Evolutionary conservation across 2,888 invertebrate species (phyloP), one percentile per base, ranked within the genome.

Genomic region (Mylabris sibirica): DNA sequence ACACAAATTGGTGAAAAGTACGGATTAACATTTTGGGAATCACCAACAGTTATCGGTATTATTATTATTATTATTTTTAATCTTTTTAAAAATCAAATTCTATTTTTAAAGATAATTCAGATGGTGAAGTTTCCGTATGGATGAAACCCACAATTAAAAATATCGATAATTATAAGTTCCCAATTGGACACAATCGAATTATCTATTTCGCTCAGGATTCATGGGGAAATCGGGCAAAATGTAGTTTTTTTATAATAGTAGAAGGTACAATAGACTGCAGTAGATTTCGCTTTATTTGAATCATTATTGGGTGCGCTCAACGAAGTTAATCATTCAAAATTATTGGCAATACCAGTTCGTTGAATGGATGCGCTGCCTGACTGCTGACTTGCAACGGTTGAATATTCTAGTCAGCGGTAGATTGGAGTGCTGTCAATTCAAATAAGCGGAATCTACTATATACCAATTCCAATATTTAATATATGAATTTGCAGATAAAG

Each of bases 181-280:
- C 87, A 70, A 88, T 91, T 72, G 91, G 91, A 0, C 79, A 80
- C 24, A 89, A 89, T 4, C 81, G 81, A 12, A 86, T 92, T n/a
- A 87, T 87, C 0, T 91, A 91, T 80, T 85, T 87, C 12, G 90
- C 91, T 0, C 88, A 89, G 74, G 92, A 92, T 82, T 80, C 85
- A 1, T 87, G 86, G 68, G 87, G 87, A 57, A 92, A 92, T 79
- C 86, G 85, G 72, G 89, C 88, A 0, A 86, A 87, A 66, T 92
- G 92, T 77, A 86, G 85, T 69, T 91, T 92, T 76, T 85, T 83
- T 24, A 85, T 92, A 11, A 85, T 82, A 61, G 88, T 92, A 20
- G 69, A 84, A 70, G 90, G 88, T 88, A 79, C 78, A 74, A 12
- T 61, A n/a, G n/a, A 30, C 30, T 30, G 8, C 30, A 30, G 8